Evolutionary conservation across 2,113 vertebrate genomes (phyloP).

Genomic region (Oreochromis spilurus): DNA sequence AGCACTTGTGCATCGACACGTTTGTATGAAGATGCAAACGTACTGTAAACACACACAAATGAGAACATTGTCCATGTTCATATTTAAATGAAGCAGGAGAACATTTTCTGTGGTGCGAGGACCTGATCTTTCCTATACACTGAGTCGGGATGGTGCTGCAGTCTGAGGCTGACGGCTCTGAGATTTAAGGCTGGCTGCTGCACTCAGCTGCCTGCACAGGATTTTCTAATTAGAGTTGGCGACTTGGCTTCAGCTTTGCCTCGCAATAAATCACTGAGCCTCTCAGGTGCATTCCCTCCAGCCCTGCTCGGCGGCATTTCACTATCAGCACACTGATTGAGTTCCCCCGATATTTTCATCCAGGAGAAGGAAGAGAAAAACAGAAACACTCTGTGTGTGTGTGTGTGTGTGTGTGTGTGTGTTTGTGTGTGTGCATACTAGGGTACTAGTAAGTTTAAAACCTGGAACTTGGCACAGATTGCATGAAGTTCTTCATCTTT

Average conservation of each 20-base stretch:
- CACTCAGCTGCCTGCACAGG: conserved; percentile 69
- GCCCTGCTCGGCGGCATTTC: conserved; percentile 60
- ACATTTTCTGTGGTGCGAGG: neutral
- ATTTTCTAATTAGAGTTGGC: conserved; percentile 79
- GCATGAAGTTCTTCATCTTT: neutral
- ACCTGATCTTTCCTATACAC: neutral
- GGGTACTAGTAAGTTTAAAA: neutral
- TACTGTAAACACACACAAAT: neutral
- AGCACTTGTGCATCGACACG: neutral
- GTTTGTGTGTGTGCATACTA: neutral
- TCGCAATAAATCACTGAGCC: conserved; percentile 74
- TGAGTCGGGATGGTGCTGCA: conserved; percentile 45
- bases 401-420: neutral
- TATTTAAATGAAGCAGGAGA: neutral
- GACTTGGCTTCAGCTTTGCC: conserved; percentile 66
- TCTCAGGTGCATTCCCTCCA: conserved; percentile 71
- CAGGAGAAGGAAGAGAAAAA: conserved; percentile 22
- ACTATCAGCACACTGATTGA: conserved; percentile 70
- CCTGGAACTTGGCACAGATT: neutral
- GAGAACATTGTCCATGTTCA: neutral
- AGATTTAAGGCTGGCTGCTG: conserved; percentile 69
- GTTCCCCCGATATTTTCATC: conserved; percentile 55
- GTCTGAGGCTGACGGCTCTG: conserved; percentile 44
- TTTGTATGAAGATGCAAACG: neutral
- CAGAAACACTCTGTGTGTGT: neutral